Conservation (phyloP, 2,888 invertebrate species). For the Saturnia pavonia region DNA sequence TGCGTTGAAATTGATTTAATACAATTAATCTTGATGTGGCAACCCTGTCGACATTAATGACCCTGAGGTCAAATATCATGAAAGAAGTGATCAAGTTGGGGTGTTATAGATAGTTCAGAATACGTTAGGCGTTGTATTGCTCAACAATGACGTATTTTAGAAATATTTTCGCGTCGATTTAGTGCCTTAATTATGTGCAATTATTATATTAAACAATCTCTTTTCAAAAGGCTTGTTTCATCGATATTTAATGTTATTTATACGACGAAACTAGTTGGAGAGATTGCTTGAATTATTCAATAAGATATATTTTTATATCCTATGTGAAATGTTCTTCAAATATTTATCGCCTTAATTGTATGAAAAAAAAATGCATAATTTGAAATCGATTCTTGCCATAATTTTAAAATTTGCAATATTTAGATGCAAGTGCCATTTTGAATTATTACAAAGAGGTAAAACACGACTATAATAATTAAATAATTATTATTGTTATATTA, state of each 20-base stretch:
- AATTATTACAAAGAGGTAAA: slow-evolving; percentile 6
- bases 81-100: not conserved
- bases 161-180: not conserved
- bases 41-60: not conserved
- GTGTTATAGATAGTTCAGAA: not conserved
- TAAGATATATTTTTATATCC: slow-evolving; percentile 35
- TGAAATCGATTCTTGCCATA: slow-evolving; percentile 16
- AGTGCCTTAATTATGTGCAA: slow-evolving; percentile 21
- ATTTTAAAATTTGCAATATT: slow-evolving; percentile 11
- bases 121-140: not conserved
- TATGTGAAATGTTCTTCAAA: slow-evolving; percentile 28
- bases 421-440: slow-evolving; percentile 33
- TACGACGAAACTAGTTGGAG: not conserved
- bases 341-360: slow-evolving; percentile 15
- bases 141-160: not conserved
- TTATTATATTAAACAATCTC: slow-evolving; percentile 15
- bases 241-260: slow-evolving; percentile 11
- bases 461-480: slow-evolving; percentile 22
- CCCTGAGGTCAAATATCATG: not conserved
- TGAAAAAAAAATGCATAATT: slow-evolving; percentile 8
- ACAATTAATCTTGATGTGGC: not conserved
- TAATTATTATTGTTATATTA: slow-evolving; percentile 25
- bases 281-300: slow-evolving; percentile 28
- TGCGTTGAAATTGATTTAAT: not conserved
- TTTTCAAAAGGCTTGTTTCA: not conserved